Base-by-base conservation (phyloP, 1,140 invertebrate species). In the Pomacea maculata region DNA sequence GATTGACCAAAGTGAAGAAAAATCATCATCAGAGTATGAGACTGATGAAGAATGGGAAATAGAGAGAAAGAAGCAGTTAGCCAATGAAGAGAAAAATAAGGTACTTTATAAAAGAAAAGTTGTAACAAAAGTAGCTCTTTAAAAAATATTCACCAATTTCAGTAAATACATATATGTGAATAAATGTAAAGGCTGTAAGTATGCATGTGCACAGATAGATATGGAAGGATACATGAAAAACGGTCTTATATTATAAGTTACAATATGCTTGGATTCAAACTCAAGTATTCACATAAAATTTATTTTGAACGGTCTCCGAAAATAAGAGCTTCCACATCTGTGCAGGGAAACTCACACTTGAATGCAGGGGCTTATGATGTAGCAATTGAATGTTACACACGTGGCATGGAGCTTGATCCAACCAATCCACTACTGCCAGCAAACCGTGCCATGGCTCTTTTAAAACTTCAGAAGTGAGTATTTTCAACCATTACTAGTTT, bases 371-470 rank as follows among this genome's bases (percentile, higher is more conserved):
- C 96, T 84, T 97, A 95, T 94, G 92, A 94, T 55, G 93, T 95
- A 84, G 97, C 97, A 0, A 95, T 97, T 83, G 90, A 94, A 15
- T 94, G 94, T 83, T 98, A 98, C 87, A 95, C 94, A 52, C 91
- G 94, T 86, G 97, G 96, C 17, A 95, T 97, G 71, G 92, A 94
- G 81, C 90, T 94, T 65, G 95, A 96, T 88, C 93, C 95, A 14
- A 93, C 94, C 81, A 96, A 98, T 92, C 94, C 96, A 12, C 93
- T 96, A 12, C 95, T 96, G 87, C 96, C 94, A 88, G 95, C 96
- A 14, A 98, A 98, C 92, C 92, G 97, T 87, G 97, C 96, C 14
- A 93, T 98, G 80, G 97, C 97, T 84, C 94, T 95, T 84, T 92
- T 98, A 17, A 97, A 97, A 90, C 93, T 95, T 85, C 93, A 96